Percentiles rank a stretch among this genome's conserved stretches.
phyloP scores from a whole-genome alignment of 2,888 invertebrate genomes.

The Rhamnusium bicolor region DNA sequence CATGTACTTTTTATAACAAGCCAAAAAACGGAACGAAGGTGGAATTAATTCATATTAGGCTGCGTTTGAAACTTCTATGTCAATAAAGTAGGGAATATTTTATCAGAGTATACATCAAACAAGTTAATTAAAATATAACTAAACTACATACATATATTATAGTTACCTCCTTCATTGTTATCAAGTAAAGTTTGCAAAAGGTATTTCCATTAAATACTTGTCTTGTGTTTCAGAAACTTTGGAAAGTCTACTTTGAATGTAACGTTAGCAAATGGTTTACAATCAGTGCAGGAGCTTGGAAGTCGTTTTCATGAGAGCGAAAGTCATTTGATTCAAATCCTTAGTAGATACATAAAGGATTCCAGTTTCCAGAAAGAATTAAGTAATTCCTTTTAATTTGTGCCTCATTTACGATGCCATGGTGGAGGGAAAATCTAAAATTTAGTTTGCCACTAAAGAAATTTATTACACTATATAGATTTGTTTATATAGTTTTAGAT shows the following conservation, averaged over 20 bases:
- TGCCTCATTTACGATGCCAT: not conserved
- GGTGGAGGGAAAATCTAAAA: no score
- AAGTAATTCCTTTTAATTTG: slow-evolving; percentile 52
- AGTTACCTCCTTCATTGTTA: not conserved
- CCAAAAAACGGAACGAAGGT: no score
- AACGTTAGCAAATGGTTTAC: slow-evolving; percentile 44
- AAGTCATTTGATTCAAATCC: slow-evolving; percentile 54
- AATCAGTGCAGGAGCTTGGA: slow-evolving; percentile 51
- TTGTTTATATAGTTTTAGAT: no score
- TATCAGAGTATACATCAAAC: not conserved
- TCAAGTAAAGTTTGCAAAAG: slow-evolving; percentile 1
- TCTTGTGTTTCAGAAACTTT: slow-evolving; percentile 46
- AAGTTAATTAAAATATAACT: not conserved
- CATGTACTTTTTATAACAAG: no score
- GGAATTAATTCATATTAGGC: no score
- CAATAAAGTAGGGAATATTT: no score
- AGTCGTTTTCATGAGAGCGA: slow-evolving; percentile 57
- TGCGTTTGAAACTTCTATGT: no score
- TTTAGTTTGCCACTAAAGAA: no score
- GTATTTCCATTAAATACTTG: slow-evolving; percentile 1
- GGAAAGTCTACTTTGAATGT: slow-evolving; percentile 38
- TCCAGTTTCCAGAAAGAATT: slow-evolving; percentile 57
- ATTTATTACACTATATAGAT: no score
- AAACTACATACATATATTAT: no score
- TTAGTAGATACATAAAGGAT: slow-evolving; percentile 60